Conservation (phyloP, 2,113 vertebrate species). For the Lichenostomus cassidix region DNA sequence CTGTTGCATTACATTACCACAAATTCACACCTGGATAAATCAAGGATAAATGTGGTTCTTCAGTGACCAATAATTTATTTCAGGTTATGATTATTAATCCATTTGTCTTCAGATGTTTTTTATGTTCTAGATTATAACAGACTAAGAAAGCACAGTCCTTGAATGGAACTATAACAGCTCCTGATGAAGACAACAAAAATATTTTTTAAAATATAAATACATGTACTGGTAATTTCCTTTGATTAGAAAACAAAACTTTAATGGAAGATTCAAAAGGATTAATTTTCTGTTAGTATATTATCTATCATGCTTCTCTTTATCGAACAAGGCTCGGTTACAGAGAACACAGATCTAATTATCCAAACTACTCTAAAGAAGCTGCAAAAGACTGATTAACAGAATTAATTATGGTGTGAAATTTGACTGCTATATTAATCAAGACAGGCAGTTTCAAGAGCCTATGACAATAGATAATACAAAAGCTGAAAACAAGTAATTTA, state of each 20-base stretch:
- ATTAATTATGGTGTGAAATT: not conserved
- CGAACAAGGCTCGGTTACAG: not conserved
- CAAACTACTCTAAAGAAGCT: not conserved
- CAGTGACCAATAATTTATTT: not conserved
- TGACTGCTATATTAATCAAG: not conserved
- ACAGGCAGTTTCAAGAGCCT: not conserved
- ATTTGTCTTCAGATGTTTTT: not conserved
- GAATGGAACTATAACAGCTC: not conserved
- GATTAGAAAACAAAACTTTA: not conserved
- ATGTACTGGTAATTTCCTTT: not conserved
- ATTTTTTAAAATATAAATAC: not conserved
- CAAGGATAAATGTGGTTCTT: not conserved
- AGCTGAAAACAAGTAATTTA: not conserved
- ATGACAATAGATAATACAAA: not conserved
- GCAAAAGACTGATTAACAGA: not conserved
- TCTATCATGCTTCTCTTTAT: not conserved
- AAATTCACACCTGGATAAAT: not conserved
- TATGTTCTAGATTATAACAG: not conserved
- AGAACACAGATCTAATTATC: not conserved
- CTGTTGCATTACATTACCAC: not conserved
- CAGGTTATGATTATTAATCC: not conserved
- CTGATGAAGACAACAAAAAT: not conserved
- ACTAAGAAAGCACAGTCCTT: not conserved
- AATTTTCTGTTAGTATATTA: not conserved
- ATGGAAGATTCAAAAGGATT: not conserved